Conservation (phyloP, 2,797 vertebrate species). For the Phylloscopus collybita region DNA sequence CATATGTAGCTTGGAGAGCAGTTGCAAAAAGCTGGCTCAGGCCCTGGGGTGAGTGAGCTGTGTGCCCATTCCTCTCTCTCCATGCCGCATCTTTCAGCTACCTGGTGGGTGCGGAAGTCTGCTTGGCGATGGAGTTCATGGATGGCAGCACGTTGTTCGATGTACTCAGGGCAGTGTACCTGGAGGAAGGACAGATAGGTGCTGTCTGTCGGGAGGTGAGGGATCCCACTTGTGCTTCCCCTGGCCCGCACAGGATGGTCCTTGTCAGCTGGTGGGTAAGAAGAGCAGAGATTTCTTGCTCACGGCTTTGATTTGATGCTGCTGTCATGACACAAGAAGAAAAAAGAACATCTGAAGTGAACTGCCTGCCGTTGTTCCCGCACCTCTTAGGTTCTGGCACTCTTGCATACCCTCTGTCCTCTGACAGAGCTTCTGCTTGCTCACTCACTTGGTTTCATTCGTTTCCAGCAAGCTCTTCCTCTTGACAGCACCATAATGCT, state of each 20-base stretch:
- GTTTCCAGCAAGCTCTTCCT: neutral
- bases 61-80: too few relatives aligned
- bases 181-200: neutral
- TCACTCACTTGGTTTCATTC: accelerated
- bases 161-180: neutral
- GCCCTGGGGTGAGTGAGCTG: neutral
- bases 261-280: too few relatives aligned
- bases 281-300: neutral
- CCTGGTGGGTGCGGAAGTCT: neutral
- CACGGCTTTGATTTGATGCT: accelerated
- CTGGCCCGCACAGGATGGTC: neutral
- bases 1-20: neutral
- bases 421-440: accelerated
- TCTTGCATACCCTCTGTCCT: neutral
- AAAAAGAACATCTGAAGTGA: too few relatives aligned
- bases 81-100: neutral
- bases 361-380: too few relatives aligned
- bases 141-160: neutral
- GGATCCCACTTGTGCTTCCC: neutral
- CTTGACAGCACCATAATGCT: neutral
- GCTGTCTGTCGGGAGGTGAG: neutral
- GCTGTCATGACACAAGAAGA: too few relatives aligned
- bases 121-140: neutral
- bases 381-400: neutral
- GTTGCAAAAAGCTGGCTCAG: too few relatives aligned